A percentile compares a stretch with the other conserved stretches of the same genome.
Evolutionary conservation across 37 sponge, comb jelly and placozoan genomes (phyloP).

Genomic region (Lycopodina hypogea): DNA sequence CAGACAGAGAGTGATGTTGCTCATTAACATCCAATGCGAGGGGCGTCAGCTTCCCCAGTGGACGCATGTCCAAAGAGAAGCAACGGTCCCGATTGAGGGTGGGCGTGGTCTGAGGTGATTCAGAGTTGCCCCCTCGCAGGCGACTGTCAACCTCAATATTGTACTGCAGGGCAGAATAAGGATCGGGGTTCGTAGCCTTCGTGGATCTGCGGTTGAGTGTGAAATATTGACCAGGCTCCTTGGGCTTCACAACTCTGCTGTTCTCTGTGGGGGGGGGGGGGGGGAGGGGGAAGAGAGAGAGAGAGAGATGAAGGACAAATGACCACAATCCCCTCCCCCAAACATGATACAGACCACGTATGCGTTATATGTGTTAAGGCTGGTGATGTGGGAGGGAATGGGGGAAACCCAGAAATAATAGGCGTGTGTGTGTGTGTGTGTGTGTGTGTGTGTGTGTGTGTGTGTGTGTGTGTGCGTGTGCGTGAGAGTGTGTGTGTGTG

Average conservation of each 20-base stretch:
- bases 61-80: neutral
- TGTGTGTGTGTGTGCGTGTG: no score
- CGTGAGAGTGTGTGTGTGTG: no score
- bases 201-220: conserved; percentile 37
- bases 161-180: neutral
- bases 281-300: no score
- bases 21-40: neutral
- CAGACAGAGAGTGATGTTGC: neutral
- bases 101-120: neutral
- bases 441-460: no score
- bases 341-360: no score
- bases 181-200: neutral
- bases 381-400: no score
- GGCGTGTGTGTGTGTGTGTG: no score
- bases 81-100: neutral
- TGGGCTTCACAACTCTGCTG: neutral
- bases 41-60: neutral
- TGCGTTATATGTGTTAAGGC: no score
- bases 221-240: conserved; percentile 27
- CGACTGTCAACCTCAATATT: conserved; percentile 41
- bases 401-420: no score
- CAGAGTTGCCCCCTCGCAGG: neutral
- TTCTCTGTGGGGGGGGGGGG: neutral
- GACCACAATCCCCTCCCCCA: no score
- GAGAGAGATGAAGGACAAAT: no score